phyloP scores from a whole-genome alignment of 2,888 invertebrate genomes.

The Ernsta delagoae region DNA sequence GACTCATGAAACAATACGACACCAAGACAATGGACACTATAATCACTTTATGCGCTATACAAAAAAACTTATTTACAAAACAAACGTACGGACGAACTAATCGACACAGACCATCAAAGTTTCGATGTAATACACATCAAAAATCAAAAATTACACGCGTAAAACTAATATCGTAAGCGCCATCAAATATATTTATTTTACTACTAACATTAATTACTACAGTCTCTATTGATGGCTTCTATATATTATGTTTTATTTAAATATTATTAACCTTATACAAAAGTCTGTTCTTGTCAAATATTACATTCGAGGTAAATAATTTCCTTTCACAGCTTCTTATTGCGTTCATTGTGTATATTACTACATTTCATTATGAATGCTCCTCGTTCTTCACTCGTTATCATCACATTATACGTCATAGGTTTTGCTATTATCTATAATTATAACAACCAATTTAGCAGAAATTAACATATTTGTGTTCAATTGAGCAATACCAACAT shows the following conservation, averaged over 20 bases:
- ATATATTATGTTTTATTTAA: slow-evolving; percentile 47
- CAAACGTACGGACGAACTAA: slow-evolving; percentile 48
- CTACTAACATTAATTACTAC: slow-evolving; percentile 79
- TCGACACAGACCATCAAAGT: slow-evolving; percentile 39
- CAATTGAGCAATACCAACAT: slow-evolving; percentile 30
- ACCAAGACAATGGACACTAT: slow-evolving; percentile 28
- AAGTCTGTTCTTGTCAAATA: slow-evolving; percentile 32
- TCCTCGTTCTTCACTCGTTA: slow-evolving; percentile 4
- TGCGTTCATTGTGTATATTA: slow-evolving; percentile 34
- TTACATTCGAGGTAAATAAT: slow-evolving; percentile 35
- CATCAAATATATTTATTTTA: slow-evolving; percentile 60
- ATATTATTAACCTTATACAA: slow-evolving; percentile 35
- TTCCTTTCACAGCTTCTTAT: slow-evolving; percentile 36
- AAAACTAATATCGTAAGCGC: slow-evolving; percentile 54
- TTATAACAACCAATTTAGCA: slow-evolving; percentile 19
- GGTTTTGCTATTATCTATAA: slow-evolving; percentile 12
- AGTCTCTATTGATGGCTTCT: slow-evolving; percentile 72
- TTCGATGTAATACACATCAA: slow-evolving; percentile 25
- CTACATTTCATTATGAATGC: slow-evolving; percentile 12
- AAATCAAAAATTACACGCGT: slow-evolving; percentile 23
- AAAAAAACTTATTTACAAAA: slow-evolving; percentile 64
- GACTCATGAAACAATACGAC: slow-evolving; percentile 32
- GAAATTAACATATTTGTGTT: slow-evolving; percentile 11
- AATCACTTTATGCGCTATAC: slow-evolving; percentile 40
- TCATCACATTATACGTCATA: background rate